Evolutionary conservation across 2,797 vertebrate species (phyloP).

Genomic region (Threskiornis aethiopicus): DNA sequence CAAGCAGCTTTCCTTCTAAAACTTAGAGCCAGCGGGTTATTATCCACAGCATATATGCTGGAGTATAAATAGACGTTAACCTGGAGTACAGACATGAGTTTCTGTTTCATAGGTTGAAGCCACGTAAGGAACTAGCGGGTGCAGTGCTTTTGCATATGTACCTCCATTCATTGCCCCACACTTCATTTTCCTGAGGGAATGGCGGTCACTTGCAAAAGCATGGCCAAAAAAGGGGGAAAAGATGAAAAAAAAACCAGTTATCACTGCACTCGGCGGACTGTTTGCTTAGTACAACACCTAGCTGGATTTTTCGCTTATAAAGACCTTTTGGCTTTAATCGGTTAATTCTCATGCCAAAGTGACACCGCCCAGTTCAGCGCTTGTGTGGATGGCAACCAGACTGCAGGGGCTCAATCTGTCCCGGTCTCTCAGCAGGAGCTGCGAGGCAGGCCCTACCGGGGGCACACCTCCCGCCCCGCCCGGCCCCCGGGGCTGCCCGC

Average conservation of each 20-base stretch:
- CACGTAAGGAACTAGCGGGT: rapidly evolving
- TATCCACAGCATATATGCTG: rapidly evolving
- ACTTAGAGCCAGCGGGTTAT: rapidly evolving
- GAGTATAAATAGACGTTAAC: neutral
- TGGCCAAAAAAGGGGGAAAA: neutral
- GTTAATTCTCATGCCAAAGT: neutral
- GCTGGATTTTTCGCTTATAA: neutral
- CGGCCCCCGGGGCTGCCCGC: too few relatives aligned
- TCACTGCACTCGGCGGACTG: too few relatives aligned
- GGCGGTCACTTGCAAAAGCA: neutral
- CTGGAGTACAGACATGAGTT: neutral
- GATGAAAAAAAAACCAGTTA: too few relatives aligned
- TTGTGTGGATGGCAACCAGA: neutral
- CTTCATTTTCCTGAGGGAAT: neutral
- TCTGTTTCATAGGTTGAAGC: neutral
- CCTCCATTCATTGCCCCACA: neutral
- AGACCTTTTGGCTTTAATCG: neutral
- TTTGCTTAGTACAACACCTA: too few relatives aligned
- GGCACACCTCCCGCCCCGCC: too few relatives aligned
- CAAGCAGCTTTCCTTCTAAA: neutral
- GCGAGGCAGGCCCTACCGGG: neutral
- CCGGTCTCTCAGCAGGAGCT: neutral
- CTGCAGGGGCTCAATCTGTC: too few relatives aligned
- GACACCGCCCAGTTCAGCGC: too few relatives aligned
- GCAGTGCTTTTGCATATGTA: rapidly evolving